Evolutionary conservation across 2,113 vertebrate species (phyloP).

Genomic region (Ramphastos sulfuratus): DNA sequence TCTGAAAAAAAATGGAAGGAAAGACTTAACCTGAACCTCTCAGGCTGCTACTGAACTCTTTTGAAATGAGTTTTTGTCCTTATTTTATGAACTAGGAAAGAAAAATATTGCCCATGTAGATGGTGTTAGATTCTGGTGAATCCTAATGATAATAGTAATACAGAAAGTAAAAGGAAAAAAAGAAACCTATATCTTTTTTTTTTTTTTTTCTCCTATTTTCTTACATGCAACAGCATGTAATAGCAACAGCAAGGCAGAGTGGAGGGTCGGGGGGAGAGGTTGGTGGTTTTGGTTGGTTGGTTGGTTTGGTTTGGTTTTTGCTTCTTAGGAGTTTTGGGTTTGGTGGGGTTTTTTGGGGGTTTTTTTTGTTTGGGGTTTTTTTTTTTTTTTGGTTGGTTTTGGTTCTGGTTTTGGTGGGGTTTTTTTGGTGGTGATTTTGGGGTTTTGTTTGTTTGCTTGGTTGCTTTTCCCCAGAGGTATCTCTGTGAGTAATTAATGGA

Average conservation of each 20-base stretch:
- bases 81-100: not conserved
- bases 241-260: not conserved
- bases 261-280: too few species aligned
- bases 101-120: not conserved
- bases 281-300: too few species aligned
- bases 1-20: not conserved
- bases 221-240: not conserved
- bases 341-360: too few species aligned
- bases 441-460: too few species aligned
- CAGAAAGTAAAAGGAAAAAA: not conserved
- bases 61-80: not conserved
- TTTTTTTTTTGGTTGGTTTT: not conserved
- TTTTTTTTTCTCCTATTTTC: not conserved
- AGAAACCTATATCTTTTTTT: rapidly evolving
- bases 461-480: rapidly evolving
- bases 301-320: too few species aligned
- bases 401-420: not conserved
- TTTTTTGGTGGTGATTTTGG: too few species aligned
- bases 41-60: not conserved
- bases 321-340: too few species aligned
- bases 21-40: not conserved
- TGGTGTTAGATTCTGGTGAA: not conserved
- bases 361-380: too few species aligned
- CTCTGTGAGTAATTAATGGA: not conserved
- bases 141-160: not conserved